Evolutionary conservation across 1,140 invertebrate genomes (phyloP).

Genomic region (Caerostris extrusa): DNA sequence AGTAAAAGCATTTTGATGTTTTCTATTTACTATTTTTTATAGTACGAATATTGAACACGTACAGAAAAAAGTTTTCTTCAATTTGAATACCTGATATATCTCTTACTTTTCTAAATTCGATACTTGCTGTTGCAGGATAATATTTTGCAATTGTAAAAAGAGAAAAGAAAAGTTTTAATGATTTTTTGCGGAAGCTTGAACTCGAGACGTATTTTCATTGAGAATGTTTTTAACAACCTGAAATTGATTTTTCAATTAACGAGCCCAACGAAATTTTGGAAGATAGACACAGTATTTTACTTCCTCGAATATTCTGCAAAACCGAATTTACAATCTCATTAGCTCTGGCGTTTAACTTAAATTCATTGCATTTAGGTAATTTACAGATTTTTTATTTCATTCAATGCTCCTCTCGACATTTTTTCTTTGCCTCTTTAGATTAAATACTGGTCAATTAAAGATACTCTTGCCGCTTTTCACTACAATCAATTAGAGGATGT

Average conservation of each 20-base stretch:
- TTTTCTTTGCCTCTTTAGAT: constrained; percentile 7
- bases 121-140: constrained; percentile 1
- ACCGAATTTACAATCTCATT: constrained; percentile 36
- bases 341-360: constrained; percentile 2
- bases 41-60: not conserved
- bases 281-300: constrained; percentile 38
- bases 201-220: constrained; percentile 22
- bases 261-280: not conserved
- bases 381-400: constrained; percentile 10
- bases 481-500: not conserved
- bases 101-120: not conserved
- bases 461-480: not conserved
- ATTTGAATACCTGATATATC: constrained; percentile 10
- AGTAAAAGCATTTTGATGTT: constrained; percentile 17
- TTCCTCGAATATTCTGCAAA: not conserved
- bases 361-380: constrained; percentile 36
- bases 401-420: not conserved
- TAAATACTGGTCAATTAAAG: not conserved
- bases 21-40: not conserved
- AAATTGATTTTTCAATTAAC: constrained; percentile 54
- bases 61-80: not conserved
- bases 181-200: constrained; percentile 20
- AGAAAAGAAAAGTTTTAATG: not conserved
- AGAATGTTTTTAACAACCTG: constrained; percentile 44
- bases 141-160: constrained; percentile 20